Percentiles rank a stretch among this genome's conserved stretches.
Conservation (phyloP, 2,888 invertebrate species). For the Antheraea assamensis region DNA sequence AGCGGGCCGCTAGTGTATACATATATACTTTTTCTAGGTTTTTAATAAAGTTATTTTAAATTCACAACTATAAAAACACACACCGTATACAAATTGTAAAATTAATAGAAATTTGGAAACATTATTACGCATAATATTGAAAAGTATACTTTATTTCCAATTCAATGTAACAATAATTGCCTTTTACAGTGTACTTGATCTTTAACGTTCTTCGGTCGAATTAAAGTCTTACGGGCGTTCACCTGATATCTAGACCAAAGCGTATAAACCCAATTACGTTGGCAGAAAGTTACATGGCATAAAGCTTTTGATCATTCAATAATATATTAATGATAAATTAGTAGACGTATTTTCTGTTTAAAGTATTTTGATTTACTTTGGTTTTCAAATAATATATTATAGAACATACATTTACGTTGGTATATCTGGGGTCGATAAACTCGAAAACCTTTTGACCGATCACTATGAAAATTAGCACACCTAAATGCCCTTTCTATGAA, state of each 20-base stretch:
- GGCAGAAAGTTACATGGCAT: constrained; percentile 8
- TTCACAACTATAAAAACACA: no score
- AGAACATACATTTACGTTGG: neutral
- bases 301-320: constrained; percentile 14
- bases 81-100: no score
- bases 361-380: neutral
- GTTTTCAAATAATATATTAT: neutral
- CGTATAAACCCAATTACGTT: constrained; percentile 16
- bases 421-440: no score
- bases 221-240: neutral
- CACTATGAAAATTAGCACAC: no score
- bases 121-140: neutral
- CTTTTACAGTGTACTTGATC: neutral
- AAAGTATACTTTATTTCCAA: neutral
- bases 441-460: no score
- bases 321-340: neutral
- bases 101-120: no score
- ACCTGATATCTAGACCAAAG: constrained; percentile 16
- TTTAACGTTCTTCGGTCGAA: neutral
- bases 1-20: no score
- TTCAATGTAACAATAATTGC: neutral
- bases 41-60: no score
- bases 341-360: neutral
- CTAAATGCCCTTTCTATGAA: no score
- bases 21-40: no score